Evolutionary conservation across 2,888 invertebrate species (phyloP).

Genomic region (Erannis defoliaria): DNA sequence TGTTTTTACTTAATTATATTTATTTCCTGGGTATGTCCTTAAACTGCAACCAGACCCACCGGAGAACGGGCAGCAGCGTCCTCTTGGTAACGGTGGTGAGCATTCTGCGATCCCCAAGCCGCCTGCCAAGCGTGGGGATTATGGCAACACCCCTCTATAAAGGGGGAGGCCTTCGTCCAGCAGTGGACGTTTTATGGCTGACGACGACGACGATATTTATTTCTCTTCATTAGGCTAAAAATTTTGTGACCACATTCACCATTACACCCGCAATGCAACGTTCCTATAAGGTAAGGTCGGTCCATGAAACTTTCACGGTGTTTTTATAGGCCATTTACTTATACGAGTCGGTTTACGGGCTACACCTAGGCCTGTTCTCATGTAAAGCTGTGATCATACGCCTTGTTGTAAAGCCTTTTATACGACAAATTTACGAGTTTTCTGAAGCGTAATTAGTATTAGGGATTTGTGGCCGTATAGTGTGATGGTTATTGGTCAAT

Average conservation of each 20-base stretch:
- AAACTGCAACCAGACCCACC: too few relatives aligned
- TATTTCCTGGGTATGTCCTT: too few relatives aligned
- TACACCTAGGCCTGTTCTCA: slow-evolving; percentile 32
- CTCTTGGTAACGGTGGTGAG: too few relatives aligned
- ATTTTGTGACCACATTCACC: not conserved
- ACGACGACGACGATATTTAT: too few relatives aligned
- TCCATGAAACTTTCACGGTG: slow-evolving; percentile 39
- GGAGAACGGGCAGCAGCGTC: too few relatives aligned
- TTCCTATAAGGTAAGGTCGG: slow-evolving; percentile 13
- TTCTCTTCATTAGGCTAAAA: too few relatives aligned
- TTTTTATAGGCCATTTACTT: slow-evolving; percentile 45
- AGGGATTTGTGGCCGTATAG: slow-evolving; percentile 9
- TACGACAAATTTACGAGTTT: slow-evolving; percentile 31
- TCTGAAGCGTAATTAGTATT: slow-evolving; percentile 28
- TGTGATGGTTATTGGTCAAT: slow-evolving; percentile 16
- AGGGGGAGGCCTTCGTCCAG: too few relatives aligned
- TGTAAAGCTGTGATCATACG: slow-evolving; percentile 37
- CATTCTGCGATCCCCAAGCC: too few relatives aligned
- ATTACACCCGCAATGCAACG: not conserved
- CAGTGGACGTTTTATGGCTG: too few relatives aligned
- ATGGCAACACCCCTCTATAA: too few relatives aligned
- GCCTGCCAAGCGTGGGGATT: too few relatives aligned
- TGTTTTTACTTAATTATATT: too few relatives aligned
- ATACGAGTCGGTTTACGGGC: slow-evolving; percentile 38
- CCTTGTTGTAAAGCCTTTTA: slow-evolving; percentile 30